Percentiles rank a stretch among this genome's conserved stretches.
These are phyloP conservation scores for Pseudomyrmex concolor DNA, from an alignment of 1,140 invertebrate species.

Conservation along the genomic window DNA sequence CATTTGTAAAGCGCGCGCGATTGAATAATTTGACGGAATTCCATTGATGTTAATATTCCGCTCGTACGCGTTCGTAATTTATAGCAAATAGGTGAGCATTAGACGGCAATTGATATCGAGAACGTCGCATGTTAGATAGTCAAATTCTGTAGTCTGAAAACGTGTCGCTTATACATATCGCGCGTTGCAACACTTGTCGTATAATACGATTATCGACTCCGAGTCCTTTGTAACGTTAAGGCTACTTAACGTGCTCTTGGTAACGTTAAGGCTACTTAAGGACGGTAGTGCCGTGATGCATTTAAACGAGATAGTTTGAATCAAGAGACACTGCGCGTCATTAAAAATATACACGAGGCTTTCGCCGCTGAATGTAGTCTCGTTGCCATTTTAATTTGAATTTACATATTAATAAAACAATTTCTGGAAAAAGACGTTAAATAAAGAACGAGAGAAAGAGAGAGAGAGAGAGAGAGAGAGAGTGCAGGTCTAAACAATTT, in stretches of 20 bases:
- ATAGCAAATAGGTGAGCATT: conserved; percentile 12
- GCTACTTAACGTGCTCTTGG: neutral
- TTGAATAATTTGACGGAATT: conserved; percentile 22
- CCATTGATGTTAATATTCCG: conserved; percentile 14
- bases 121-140: neutral
- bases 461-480: too few relatives aligned
- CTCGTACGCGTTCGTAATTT: conserved; percentile 6
- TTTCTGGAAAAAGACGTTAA: neutral
- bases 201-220: neutral
- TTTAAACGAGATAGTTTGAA: conserved; percentile 21
- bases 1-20: neutral
- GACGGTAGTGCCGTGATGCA: neutral
- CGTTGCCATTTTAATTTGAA: neutral
- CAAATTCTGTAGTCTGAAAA: neutral
- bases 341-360: conserved; percentile 17
- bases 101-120: conserved; percentile 24
- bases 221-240: neutral
- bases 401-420: conserved; percentile 31
- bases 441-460: conserved; percentile 11
- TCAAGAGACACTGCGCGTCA: neutral
- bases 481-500: neutral
- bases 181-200: neutral
- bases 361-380: neutral
- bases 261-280: neutral
- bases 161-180: neutral